Percentiles rank a stretch among this genome's conserved stretches.
Evolutionary conservation across 2,797 vertebrate genomes (phyloP).

Genomic region (Muscicapa comitata): DNA sequence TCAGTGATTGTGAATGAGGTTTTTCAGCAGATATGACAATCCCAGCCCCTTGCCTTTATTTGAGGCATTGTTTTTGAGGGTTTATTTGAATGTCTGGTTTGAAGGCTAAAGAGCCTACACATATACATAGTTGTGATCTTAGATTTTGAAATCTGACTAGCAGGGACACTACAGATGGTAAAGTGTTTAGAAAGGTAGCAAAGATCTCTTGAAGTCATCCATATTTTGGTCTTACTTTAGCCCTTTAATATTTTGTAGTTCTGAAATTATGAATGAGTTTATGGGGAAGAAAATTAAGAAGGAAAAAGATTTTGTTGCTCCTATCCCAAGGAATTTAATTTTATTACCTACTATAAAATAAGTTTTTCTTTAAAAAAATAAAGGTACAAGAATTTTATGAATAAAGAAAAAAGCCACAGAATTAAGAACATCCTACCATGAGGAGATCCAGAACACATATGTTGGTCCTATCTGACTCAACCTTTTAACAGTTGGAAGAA

Average conservation of each 20-base stretch:
- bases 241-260: neutral
- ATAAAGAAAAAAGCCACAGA: neutral
- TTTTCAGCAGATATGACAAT: neutral
- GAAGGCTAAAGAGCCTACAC: neutral
- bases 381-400: rapidly evolving
- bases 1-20: neutral
- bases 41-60: neutral
- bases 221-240: neutral
- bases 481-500: neutral
- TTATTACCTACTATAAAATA: neutral
- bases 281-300: neutral
- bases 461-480: neutral
- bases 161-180: neutral
- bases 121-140: neutral
- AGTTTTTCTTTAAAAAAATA: neutral
- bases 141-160: neutral
- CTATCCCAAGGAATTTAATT: neutral
- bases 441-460: rapidly evolving
- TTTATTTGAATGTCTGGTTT: neutral
- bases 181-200: neutral
- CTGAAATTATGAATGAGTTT: neutral
- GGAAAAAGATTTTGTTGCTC: neutral
- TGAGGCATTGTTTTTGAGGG: neutral
- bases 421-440: neutral
- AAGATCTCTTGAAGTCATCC: neutral